These are phyloP conservation scores for Ceratitis capitata DNA, from an alignment of 1,140 invertebrate genomes.

Conservation along the genomic window DNA sequence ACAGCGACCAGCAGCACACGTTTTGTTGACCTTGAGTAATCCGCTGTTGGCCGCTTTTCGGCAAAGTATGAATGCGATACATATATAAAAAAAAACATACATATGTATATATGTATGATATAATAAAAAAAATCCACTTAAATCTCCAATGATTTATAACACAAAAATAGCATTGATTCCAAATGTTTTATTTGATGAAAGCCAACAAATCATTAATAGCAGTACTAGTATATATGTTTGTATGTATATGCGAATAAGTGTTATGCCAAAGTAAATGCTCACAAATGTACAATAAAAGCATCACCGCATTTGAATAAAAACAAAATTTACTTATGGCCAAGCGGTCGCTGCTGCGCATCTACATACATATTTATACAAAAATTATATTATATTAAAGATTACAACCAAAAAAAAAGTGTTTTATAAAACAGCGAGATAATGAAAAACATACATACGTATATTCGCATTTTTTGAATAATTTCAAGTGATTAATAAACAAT, in stretches of 20 bases:
- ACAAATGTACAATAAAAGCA: neutral
- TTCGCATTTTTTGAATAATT: neutral
- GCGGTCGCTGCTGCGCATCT: neutral
- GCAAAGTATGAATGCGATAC: no score
- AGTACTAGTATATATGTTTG: neutral
- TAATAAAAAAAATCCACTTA: neutral
- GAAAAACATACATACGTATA: neutral
- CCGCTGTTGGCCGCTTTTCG: no score
- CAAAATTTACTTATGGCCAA: neutral
- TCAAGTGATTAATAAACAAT: constrained; percentile 9
- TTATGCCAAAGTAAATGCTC: no score
- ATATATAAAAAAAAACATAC: no score
- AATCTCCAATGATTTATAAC: constrained; percentile 1
- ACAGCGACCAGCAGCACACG: no score
- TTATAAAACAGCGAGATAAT: neutral
- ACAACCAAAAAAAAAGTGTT: no score
- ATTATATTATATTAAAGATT: neutral
- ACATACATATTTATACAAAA: neutral
- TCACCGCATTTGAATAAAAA: neutral
- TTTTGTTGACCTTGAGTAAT: no score
- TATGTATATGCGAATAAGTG: neutral
- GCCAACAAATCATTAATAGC: neutral
- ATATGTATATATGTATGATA: neutral
- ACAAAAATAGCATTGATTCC: neutral
- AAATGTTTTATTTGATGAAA: neutral